These are phyloP conservation scores for Riptortus pedestris DNA, from an alignment of 1,140 invertebrate species.

Conservation along the genomic window DNA sequence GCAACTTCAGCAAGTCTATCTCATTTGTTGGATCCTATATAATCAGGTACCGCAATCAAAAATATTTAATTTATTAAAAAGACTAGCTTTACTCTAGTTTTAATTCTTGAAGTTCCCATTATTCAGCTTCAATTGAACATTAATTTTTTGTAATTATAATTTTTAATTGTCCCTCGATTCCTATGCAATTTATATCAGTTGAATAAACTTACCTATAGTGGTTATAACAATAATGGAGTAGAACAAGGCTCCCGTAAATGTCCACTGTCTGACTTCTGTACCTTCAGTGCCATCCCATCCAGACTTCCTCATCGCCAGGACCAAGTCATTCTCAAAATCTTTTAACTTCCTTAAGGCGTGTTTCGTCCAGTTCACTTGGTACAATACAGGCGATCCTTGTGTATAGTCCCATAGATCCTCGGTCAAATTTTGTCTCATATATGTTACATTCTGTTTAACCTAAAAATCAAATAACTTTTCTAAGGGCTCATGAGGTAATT, in stretches of 20 bases:
- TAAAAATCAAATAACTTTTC: constrained; percentile 38
- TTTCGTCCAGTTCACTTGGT: constrained; percentile 60
- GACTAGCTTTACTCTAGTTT: no score
- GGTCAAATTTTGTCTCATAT: constrained; percentile 60
- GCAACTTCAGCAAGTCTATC: no score
- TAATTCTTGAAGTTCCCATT: no score
- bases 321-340: constrained; percentile 69
- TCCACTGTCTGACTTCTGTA: constrained; percentile 67
- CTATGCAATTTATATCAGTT: no score
- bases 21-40: no score
- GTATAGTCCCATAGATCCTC: constrained; percentile 71
- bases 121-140: no score
- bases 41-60: no score
- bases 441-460: constrained; percentile 67
- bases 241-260: constrained; percentile 80
- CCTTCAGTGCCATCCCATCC: constrained; percentile 88
- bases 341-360: constrained; percentile 47
- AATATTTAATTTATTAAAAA: no score
- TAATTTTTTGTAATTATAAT: no score
- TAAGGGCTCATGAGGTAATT: no score
- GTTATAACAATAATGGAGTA: constrained; percentile 97
- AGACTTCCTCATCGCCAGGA: constrained; percentile 73
- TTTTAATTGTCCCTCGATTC: no score
- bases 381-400: constrained; percentile 48
- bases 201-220: constrained; percentile 84